Conservation (phyloP, 2,113 vertebrate species). For the Isichthys henryi region DNA sequence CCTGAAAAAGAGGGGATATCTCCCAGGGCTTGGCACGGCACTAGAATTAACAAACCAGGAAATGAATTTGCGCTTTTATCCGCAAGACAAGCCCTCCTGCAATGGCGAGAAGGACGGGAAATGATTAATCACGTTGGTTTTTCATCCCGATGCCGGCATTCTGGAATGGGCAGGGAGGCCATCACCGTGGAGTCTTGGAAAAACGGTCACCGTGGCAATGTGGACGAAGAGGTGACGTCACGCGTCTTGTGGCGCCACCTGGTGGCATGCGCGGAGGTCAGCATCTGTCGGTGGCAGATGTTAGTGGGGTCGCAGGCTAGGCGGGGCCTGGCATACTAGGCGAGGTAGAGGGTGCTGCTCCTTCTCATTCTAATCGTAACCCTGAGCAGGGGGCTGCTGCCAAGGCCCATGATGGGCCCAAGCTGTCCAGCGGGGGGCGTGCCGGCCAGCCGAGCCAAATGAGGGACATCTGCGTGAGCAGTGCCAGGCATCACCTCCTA, state of each 20-base stretch:
- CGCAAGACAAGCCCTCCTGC: background rate
- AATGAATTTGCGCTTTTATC: slow-evolving; percentile 40
- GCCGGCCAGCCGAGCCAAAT: slow-evolving; percentile 31
- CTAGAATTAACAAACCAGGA: slow-evolving; percentile 53
- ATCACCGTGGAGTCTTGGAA: background rate
- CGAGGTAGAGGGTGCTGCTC: slow-evolving; percentile 35
- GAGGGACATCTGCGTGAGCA: slow-evolving; percentile 23
- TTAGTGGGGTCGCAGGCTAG: slow-evolving; percentile 33
- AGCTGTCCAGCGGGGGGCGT: slow-evolving; percentile 50
- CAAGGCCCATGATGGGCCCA: slow-evolving; percentile 32
- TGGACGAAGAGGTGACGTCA: slow-evolving; percentile 39
- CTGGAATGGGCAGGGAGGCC: background rate
- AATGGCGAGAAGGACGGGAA: background rate
- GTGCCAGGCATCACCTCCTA: slow-evolving; percentile 49
- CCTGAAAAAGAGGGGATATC: slow-evolving; percentile 35
- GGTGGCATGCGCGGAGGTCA: slow-evolving; percentile 42
- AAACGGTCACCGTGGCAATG: background rate
- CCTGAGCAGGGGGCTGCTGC: background rate
- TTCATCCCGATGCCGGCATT: background rate
- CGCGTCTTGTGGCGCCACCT: slow-evolving; percentile 48
- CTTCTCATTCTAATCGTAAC: slow-evolving; percentile 41
- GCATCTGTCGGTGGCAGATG: slow-evolving; percentile 53
- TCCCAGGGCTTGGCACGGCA: slow-evolving; percentile 43
- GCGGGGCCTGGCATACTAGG: slow-evolving; percentile 25
- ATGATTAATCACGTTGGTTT: background rate